These are phyloP conservation scores for Chrysocyon brachyurus DNA, from an alignment of 2,797 vertebrate genomes.

Conservation along the genomic window DNA sequence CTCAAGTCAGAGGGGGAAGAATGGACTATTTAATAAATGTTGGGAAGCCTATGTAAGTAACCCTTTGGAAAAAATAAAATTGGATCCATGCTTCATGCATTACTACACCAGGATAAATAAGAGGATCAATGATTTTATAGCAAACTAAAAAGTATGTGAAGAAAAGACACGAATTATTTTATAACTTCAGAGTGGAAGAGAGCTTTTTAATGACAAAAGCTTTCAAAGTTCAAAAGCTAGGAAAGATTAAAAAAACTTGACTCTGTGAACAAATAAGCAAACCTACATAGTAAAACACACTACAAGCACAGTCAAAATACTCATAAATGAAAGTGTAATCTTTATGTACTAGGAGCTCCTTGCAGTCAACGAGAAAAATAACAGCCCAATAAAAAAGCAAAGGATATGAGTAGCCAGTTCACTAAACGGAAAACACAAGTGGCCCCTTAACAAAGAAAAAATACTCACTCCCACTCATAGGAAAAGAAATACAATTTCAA, in stretches of 20 bases:
- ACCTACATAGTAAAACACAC: neutral
- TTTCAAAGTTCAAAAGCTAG: neutral
- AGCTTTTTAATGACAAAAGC: neutral
- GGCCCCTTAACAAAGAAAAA: neutral
- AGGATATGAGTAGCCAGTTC: neutral
- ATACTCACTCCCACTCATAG: neutral
- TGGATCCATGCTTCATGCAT: neutral
- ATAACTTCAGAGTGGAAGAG: neutral
- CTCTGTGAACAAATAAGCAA: slow-evolving; percentile 31
- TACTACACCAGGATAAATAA: neutral
- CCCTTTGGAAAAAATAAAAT: neutral
- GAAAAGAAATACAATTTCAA: slow-evolving; percentile 22
- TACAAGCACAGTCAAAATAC: neutral
- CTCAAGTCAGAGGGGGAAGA: neutral
- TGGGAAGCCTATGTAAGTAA: neutral
- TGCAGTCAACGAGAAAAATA: neutral
- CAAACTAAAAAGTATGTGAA: neutral
- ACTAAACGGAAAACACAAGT: neutral
- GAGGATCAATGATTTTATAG: neutral
- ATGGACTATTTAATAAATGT: neutral
- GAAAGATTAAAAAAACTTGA: neutral
- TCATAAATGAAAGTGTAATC: neutral
- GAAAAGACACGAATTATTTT: neutral
- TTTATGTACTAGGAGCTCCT: neutral
- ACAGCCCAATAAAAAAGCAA: neutral